A percentile compares a stretch with the other conserved stretches of the same genome.
phyloP scores from a whole-genome alignment of 1,140 invertebrate genomes.

The Drosophila pallidifrons region DNA sequence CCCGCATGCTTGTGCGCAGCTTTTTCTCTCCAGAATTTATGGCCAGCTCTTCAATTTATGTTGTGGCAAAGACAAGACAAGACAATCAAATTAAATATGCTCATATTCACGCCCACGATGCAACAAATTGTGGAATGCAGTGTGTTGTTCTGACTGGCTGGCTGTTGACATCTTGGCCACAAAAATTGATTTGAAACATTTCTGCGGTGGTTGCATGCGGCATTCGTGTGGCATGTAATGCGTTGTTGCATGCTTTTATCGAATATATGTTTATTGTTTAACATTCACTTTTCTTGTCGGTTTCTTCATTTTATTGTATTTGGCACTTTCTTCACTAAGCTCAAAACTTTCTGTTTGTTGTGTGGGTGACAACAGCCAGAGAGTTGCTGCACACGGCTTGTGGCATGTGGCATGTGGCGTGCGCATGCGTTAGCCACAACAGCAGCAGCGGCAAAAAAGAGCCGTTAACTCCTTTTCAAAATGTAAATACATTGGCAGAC shows the following conservation, averaged over 20 bases:
- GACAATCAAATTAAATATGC: conserved; percentile 23
- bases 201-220: conserved; percentile 36
- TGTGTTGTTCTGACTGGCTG: background rate
- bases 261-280: conserved; percentile 43
- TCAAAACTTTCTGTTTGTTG: conserved; percentile 67
- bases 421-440: conserved; percentile 55
- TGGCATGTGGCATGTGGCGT: conserved; percentile 29
- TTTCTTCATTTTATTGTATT: conserved; percentile 40
- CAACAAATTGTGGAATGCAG: conserved; percentile 5
- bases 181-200: conserved; percentile 40
- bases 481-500: conserved; percentile 56
- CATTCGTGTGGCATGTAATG: too few species aligned
- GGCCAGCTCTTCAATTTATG: conserved; percentile 68
- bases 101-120: conserved; percentile 37
- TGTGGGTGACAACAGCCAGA: conserved; percentile 35
- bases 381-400: background rate
- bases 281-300: conserved; percentile 69
- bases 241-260: conserved; percentile 50
- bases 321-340: conserved; percentile 77
- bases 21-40: conserved; percentile 60
- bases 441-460: conserved; percentile 4
- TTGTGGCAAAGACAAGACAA: conserved; percentile 53
- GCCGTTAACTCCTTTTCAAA: conserved; percentile 64
- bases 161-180: conserved; percentile 19
- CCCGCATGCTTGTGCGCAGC: conserved; percentile 54